Conservation (phyloP, 2,888 invertebrate species). For the Hirtodrosophila cameraria region DNA sequence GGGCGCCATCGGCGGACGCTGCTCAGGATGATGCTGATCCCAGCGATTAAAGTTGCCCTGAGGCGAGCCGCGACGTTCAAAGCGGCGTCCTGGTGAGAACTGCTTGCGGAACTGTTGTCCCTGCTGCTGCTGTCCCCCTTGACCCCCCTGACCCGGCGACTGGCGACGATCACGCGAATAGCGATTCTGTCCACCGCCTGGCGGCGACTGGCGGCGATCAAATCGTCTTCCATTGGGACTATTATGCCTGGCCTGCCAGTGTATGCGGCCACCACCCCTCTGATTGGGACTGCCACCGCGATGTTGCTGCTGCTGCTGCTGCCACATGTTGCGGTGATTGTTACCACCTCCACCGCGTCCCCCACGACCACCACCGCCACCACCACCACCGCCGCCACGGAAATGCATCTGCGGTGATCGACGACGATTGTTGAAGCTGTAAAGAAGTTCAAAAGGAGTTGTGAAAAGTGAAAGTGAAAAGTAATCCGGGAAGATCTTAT, state of each 20-base stretch:
- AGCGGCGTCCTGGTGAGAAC: conserved; percentile 72
- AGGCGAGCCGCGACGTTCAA: conserved; percentile 74
- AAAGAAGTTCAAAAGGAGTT: not conserved
- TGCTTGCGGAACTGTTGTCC: conserved; percentile 80
- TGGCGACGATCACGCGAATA: conserved; percentile 66
- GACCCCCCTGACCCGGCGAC: conserved; percentile 59
- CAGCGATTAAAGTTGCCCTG: conserved; percentile 77
- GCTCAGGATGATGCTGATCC: conserved; percentile 60
- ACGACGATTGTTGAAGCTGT: conserved; percentile 81
- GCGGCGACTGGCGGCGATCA: conserved; percentile 69
- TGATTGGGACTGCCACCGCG: conserved; percentile 73
- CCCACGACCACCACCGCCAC: conserved; percentile 57
- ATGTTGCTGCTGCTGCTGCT: conserved; percentile 44
- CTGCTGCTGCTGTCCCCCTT: no score
- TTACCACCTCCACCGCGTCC: conserved; percentile 68
- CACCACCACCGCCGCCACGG: conserved; percentile 66
- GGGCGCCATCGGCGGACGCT: conserved; percentile 24
- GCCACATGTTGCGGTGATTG: conserved; percentile 71
- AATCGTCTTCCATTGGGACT: conserved; percentile 75
- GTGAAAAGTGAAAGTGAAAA: not conserved
- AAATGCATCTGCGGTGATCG: conserved; percentile 79
- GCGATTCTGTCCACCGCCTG: conserved; percentile 44
- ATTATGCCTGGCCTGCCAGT: conserved; percentile 80
- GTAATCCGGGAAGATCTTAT: not conserved
- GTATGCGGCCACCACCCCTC: conserved; percentile 73